Evolutionary conservation across 1,140 invertebrate species (phyloP).

Genomic region (Drosophila willistoni): DNA sequence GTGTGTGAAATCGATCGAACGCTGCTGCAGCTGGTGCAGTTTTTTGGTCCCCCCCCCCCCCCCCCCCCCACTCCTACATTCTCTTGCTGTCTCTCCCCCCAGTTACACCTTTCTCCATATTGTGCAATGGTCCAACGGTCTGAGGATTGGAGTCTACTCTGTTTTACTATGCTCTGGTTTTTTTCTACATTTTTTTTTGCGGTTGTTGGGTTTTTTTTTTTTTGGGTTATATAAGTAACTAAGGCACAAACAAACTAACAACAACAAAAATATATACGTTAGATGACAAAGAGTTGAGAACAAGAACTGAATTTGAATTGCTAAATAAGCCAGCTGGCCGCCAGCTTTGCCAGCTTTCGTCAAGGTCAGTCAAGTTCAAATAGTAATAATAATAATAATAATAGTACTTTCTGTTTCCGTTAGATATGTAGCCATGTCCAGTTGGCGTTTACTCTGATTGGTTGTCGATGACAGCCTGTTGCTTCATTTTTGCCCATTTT

Average conservation of each 20-base stretch:
- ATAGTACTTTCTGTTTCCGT: too few relatives aligned
- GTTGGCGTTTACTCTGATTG: slow-evolving; percentile 49
- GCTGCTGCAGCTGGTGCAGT: slow-evolving; percentile 42
- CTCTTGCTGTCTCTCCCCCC: too few relatives aligned
- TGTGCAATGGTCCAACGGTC: slow-evolving; percentile 56
- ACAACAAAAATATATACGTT: background rate
- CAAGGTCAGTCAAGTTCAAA: slow-evolving; percentile 53
- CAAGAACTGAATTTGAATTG: slow-evolving; percentile 16
- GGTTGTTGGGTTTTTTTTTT: background rate
- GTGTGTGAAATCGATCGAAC: slow-evolving; percentile 76
- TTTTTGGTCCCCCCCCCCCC: too few relatives aligned
- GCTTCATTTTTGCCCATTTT: slow-evolving; percentile 37
- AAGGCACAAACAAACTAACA: background rate
- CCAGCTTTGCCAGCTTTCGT: slow-evolving; percentile 24
- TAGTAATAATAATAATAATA: too few relatives aligned
- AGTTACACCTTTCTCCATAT: slow-evolving; percentile 15
- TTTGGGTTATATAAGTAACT: slow-evolving; percentile 15
- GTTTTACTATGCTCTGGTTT: background rate
- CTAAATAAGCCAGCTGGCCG: slow-evolving; percentile 31
- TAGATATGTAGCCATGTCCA: slow-evolving; percentile 29
- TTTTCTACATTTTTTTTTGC: background rate
- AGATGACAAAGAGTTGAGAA: slow-evolving; percentile 29
- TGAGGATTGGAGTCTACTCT: slow-evolving; percentile 5
- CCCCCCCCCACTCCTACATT: too few relatives aligned
- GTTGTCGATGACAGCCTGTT: slow-evolving; percentile 44